Evolutionary conservation across 2,113 vertebrate species (phyloP), one percentile per base, ranked within the genome.

Genomic region (Laticauda laticaudata): DNA sequence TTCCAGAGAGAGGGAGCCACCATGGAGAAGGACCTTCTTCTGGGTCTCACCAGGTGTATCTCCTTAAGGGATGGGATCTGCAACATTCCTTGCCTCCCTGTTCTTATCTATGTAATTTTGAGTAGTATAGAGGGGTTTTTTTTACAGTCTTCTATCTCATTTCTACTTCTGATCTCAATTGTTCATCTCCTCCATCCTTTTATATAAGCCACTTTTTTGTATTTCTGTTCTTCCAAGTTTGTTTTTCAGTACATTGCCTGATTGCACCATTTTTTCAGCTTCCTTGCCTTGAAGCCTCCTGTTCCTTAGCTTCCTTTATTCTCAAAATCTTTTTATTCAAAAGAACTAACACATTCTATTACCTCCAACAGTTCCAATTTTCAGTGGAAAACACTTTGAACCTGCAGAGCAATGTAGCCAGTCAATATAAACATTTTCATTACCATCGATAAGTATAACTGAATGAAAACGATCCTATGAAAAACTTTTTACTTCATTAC

Each of bases 401-500:
- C 21, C 53, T 86, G 51, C n/a, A 85, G 26, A 92, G 24, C 53
- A 85, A 26, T 54, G 48, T 43, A 92, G 34, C 23, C 34, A 61
- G 34, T 90, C 75, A 61, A 12, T 90, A 34, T 24, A 43, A 90
- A 55, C 34, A 15, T 20, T 39, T 48, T 89, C 87, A 54, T 54
- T 21, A 34, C 10, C 15, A 48, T 48, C 2, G 1, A 48, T 24
- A 53, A 61, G n/a, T 43, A 4, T 61, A 88, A 64, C n/a, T 61
- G 26, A 55, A n/a, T 53, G 20, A 11, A 59, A 75, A 43, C 8
- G 8, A 43, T 53, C 23, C 7, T 14, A 61, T 59, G 18, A 86
- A 54, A 21, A 59, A 3, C 2, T 7, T 87, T 64, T 55, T 64
- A 43, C 54, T 95, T 95, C 93, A 57, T 55, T 90, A 90, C 98